Conservation (phyloP, 30 jellyfish, hydroid and myxozoan genomes). For the Chrysaora quinquecirrha region DNA sequence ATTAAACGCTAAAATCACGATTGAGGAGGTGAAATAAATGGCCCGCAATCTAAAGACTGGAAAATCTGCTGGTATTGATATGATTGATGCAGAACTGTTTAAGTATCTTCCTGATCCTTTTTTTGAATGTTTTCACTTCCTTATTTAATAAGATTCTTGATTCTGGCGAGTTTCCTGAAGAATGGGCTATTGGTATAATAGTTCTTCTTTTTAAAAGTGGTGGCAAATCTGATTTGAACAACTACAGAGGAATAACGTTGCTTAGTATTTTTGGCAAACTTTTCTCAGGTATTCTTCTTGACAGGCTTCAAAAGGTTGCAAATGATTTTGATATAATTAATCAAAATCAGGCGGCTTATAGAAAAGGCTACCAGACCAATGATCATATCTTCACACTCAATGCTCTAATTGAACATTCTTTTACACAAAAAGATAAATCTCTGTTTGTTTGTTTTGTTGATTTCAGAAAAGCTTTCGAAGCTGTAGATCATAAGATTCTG, state of each 20-base stretch:
- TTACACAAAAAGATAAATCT: too few species aligned
- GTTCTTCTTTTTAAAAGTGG: slow-evolving; percentile 37
- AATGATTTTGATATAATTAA: too few species aligned
- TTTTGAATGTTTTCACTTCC: neutral
- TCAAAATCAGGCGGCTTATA: too few species aligned
- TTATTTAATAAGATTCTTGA: slow-evolving; percentile 9
- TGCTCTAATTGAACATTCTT: too few species aligned
- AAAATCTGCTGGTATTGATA: neutral
- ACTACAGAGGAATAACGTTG: slow-evolving; percentile 42
- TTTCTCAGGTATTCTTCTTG: slow-evolving; percentile 24
- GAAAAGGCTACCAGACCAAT: too few species aligned
- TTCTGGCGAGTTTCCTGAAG: slow-evolving; percentile 53
- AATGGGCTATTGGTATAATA: slow-evolving; percentile 46
- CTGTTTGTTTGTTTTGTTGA: too few species aligned
- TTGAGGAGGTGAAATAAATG: neutral
- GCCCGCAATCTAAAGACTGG: neutral
- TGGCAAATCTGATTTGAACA: slow-evolving; percentile 5
- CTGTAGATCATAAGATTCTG: too few species aligned
- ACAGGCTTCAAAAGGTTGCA: too few species aligned
- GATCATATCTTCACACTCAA: too few species aligned
- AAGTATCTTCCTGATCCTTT: neutral
- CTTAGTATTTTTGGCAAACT: slow-evolving; percentile 23
- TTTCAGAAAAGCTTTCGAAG: too few species aligned
- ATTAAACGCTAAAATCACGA: neutral
- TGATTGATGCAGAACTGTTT: neutral